These are phyloP conservation scores for Enteromius trimaculatus DNA, from an alignment of 2,797 vertebrate species.

Conservation along the genomic window DNA sequence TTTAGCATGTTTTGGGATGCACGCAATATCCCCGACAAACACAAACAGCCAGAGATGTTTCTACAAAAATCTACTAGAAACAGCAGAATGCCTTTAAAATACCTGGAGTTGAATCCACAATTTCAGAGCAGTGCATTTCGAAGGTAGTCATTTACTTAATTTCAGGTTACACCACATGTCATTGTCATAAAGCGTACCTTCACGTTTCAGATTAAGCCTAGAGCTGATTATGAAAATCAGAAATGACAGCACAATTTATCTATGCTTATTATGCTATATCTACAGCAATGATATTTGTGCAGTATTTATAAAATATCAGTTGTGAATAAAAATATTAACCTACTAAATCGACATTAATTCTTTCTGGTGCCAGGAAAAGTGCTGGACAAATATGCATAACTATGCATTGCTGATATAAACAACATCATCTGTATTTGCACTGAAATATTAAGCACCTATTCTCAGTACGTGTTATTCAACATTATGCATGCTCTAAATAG, in stretches of 20 bases:
- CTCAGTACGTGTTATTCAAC: background rate
- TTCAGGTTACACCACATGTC: constrained; percentile 17
- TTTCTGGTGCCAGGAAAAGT: constrained; percentile 3
- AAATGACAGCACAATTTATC: background rate
- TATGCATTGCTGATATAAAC: background rate
- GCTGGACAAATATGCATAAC: constrained; percentile 26
- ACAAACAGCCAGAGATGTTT: constrained; percentile 30
- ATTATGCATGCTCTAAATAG: constrained; percentile 19
- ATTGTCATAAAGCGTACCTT: constrained; percentile 26
- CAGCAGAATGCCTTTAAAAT: constrained; percentile 8
- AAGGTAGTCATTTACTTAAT: constrained; percentile 9
- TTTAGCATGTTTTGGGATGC: constrained; percentile 44
- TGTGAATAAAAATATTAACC: background rate
- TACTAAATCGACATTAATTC: constrained; percentile 8
- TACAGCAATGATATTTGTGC: background rate
- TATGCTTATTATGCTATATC: constrained; percentile 2
- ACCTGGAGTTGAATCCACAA: background rate
- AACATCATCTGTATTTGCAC: background rate
- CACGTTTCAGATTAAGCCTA: constrained; percentile 15
- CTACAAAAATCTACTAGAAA: constrained; percentile 2
- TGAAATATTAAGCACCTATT: background rate
- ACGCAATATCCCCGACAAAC: constrained; percentile 23
- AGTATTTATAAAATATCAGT: constrained; percentile 5
- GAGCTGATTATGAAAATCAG: constrained; percentile 20
- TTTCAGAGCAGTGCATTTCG: constrained; percentile 11